Percentiles rank a stretch among this genome's conserved stretches.
These are phyloP conservation scores for Branchipolynoe longqiensis DNA, from an alignment of 2,888 invertebrate species.

Conservation along the genomic window DNA sequence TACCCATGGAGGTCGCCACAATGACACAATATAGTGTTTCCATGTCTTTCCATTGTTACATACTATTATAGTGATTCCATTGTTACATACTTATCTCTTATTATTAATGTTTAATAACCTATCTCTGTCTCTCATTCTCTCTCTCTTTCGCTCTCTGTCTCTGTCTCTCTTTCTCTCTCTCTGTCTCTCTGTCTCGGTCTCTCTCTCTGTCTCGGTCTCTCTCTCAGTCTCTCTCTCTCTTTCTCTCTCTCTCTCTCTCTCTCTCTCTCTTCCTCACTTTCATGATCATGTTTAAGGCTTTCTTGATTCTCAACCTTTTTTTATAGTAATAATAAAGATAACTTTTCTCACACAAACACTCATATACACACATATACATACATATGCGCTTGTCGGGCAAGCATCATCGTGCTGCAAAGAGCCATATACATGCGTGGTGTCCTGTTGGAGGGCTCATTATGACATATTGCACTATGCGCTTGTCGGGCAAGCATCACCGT, in stretches of 20 bases:
- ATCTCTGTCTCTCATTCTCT: constrained; percentile 29
- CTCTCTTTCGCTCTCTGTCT: not conserved
- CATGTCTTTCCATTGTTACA: too few species aligned
- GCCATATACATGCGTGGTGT: not conserved
- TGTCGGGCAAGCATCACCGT: too few species aligned
- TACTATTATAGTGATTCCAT: too few species aligned
- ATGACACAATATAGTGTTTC: too few species aligned
- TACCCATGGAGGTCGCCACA: too few species aligned
- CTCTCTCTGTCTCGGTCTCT: constrained; percentile 24
- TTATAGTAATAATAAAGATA: too few species aligned
- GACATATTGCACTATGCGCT: too few species aligned
- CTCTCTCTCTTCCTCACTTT: not conserved
- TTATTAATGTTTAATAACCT: too few species aligned
- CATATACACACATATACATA: not conserved
- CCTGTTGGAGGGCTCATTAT: too few species aligned
- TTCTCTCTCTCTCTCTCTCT: constrained; percentile 9
- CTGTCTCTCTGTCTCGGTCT: constrained; percentile 1
- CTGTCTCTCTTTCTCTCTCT: constrained; percentile 11
- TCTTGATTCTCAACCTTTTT: too few species aligned
- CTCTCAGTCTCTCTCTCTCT: constrained; percentile 36
- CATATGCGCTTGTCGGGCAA: not conserved
- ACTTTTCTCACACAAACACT: not conserved
- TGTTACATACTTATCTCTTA: too few species aligned
- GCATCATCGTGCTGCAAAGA: not conserved
- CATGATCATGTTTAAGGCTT: too few species aligned